Conservation (phyloP, 2,113 vertebrate genomes). For the Solea solea region DNA sequence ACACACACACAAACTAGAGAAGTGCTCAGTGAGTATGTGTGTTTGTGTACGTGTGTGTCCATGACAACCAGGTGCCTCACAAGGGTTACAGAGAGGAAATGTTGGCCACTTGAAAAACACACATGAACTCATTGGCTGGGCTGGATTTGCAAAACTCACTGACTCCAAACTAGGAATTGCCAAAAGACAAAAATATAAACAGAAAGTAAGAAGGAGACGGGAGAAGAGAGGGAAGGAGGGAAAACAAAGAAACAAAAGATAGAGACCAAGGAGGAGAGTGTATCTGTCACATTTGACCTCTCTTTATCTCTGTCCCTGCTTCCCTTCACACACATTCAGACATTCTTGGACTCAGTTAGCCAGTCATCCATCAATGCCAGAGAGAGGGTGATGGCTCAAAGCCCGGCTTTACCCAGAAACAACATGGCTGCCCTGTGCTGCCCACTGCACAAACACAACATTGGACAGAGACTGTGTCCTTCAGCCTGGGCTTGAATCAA, state of each 20-base stretch:
- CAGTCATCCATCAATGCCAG: constrained; percentile 65
- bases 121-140: constrained; percentile 58
- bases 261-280: constrained; percentile 11
- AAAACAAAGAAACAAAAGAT: background rate
- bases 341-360: constrained; percentile 46
- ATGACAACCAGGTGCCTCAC: constrained; percentile 66
- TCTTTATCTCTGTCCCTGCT: constrained; percentile 51
- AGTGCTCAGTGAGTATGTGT: constrained; percentile 31
- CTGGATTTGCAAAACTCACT: constrained; percentile 26
- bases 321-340: constrained; percentile 49
- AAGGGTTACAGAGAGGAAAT: constrained; percentile 44
- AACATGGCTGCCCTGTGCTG: constrained; percentile 61
- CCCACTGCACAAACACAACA: constrained; percentile 57
- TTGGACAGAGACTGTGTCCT: constrained; percentile 56
- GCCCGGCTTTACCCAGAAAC: constrained; percentile 65
- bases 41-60: constrained; percentile 39
- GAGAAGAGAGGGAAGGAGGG: constrained; percentile 1
- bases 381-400: constrained; percentile 43
- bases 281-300: constrained; percentile 38
- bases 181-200: constrained; percentile 39
- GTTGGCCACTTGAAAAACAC: constrained; percentile 49
- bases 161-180: constrained; percentile 30
- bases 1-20: constrained; percentile 25
- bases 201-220: constrained; percentile 11
- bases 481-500: constrained; percentile 58